phyloP scores from a whole-genome alignment of 2,888 invertebrate species.

The Barypeithes pellucidus region DNA sequence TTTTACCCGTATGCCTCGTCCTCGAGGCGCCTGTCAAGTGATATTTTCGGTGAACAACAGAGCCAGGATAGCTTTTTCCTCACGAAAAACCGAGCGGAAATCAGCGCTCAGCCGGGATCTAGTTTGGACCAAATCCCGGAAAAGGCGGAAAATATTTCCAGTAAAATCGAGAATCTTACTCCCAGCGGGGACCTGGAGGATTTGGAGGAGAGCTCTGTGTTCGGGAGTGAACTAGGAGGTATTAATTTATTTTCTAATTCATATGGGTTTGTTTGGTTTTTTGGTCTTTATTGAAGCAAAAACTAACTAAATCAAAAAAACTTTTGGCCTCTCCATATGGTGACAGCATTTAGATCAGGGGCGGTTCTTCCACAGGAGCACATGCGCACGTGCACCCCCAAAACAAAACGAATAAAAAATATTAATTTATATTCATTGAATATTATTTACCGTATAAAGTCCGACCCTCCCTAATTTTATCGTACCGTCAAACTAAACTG shows the following conservation, averaged over 20 bases:
- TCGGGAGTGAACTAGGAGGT: conserved; percentile 38
- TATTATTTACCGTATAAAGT: too few relatives aligned
- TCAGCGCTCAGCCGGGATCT: conserved; percentile 26
- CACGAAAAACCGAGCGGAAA: conserved; percentile 59
- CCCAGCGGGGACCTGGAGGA: conserved; percentile 58
- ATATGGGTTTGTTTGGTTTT: too few relatives aligned
- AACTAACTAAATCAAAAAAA: too few relatives aligned
- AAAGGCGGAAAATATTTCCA: conserved; percentile 33
- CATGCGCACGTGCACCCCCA: too few relatives aligned
- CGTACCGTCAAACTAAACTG: too few relatives aligned
- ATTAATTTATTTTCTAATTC: not conserved
- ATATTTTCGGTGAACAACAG: conserved; percentile 62
- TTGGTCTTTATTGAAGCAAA: too few relatives aligned
- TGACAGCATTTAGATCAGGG: too few relatives aligned
- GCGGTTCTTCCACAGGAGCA: too few relatives aligned
- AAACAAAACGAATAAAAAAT: too few relatives aligned
- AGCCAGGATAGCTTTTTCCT: conserved; percentile 62
- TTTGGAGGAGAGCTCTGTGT: conserved; percentile 45
- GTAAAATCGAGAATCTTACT: conserved; percentile 56
- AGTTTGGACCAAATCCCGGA: conserved; percentile 57
- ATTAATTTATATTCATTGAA: too few relatives aligned
- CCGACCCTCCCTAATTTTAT: too few relatives aligned
- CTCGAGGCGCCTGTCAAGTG: conserved; percentile 61
- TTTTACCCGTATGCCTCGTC: conserved; percentile 62
- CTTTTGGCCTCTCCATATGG: too few relatives aligned